A percentile compares a stretch with the other conserved stretches of the same genome.
Conservation (phyloP, 2,113 vertebrate genomes). For the Cebidichthys violaceus region DNA sequence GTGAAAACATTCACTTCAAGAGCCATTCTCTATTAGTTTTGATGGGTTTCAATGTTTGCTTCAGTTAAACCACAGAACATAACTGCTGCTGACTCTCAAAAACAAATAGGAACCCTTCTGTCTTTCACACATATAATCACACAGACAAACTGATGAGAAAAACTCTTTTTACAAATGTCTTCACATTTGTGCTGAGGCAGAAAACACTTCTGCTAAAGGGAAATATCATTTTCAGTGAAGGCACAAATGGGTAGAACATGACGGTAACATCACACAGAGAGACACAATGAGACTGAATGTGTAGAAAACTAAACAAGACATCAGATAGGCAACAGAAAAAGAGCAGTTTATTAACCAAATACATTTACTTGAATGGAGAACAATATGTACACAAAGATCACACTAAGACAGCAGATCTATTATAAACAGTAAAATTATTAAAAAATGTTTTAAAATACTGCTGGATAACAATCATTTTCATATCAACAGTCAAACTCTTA, state of each 20-base stretch:
- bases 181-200: background rate
- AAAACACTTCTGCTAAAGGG: background rate
- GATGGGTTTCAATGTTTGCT: too few relatives aligned
- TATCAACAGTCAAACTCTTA: background rate
- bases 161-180: background rate
- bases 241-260: background rate
- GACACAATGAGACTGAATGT: background rate
- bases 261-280: background rate
- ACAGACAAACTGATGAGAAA: too few relatives aligned
- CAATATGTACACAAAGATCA: background rate
- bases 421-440: background rate
- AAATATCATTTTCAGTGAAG: background rate
- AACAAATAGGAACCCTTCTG: background rate
- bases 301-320: background rate
- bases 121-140: background rate
- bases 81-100: background rate
- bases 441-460: background rate
- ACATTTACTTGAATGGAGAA: background rate
- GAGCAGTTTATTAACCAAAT: constrained; percentile 13
- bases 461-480: background rate
- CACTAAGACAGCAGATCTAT: background rate
- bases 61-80: background rate
- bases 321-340: background rate
- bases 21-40: too few relatives aligned
- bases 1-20: background rate